Evolutionary conservation across 2,797 vertebrate species (phyloP), one percentile per base, ranked within the genome.

Genomic region (Enteromius anoplus): DNA sequence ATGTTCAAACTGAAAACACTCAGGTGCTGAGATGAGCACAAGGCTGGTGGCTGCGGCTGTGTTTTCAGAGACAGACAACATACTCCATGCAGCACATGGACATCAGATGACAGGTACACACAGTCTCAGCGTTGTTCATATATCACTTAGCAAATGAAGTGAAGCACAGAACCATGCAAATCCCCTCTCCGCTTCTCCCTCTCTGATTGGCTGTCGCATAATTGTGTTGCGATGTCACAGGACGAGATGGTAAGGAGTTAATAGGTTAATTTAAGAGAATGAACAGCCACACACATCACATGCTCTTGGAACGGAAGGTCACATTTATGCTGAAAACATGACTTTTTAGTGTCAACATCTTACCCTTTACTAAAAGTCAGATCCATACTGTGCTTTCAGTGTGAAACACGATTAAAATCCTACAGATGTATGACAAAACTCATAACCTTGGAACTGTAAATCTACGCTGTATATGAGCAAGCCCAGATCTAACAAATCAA

Each of bases 211-310:
- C 32, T 23, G 55, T 32, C 45, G 15, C 47, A 45, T 88, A 87
- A 89, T 87, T 79, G 80, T 55, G 80, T 76, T 86, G 86, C 34
- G 15, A 51, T 68, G 78, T 87, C 89, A 87, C 72, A 70, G 84
- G 85, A 86, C 49, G 42, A 62, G n/a, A 32, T 29, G 34, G 71
- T 85, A 81, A 84, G 42, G 83, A 89, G 89, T 85, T 88, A 90
- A 89, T 82, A 81, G 82, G 42, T 87, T 90, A 88, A 90, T 85
- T 85, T 75, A 76, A n/a, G 77, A 81, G 76, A 88, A 90, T 84
- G 81, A 89, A 80, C 23, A 32, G 75, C 70, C 62, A 62, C 84
- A 85, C 73, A 86, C 64, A 80, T 90, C 84, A 87, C 85, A 88
- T 89, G 86, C 75, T 85, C 60, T 75, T 62, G 37, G 69, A 73